Conservation (phyloP, 2,113 vertebrate species). For the Seriola quinqueradiata region DNA sequence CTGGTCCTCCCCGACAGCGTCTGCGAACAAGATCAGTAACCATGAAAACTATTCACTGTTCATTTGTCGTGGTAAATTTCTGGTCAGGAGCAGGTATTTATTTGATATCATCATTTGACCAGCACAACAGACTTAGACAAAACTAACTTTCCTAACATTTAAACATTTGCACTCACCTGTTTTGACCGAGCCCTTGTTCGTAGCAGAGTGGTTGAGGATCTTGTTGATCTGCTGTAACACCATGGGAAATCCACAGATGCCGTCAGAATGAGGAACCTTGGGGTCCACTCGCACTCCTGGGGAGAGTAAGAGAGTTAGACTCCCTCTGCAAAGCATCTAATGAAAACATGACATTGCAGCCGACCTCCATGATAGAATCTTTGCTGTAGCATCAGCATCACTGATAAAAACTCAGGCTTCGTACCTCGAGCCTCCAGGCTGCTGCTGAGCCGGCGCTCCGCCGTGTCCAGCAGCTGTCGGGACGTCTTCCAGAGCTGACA, state of each 20-base stretch:
- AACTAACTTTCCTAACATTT: background rate
- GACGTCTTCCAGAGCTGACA: conserved; percentile 97
- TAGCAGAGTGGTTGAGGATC: conserved; percentile 89
- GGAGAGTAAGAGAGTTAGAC: background rate
- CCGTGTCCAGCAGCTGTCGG: conserved; percentile 94
- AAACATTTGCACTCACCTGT: conserved; percentile 80
- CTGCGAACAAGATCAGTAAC: conserved; percentile 41
- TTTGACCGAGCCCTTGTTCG: conserved; percentile 84
- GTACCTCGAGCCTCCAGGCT: conserved; percentile 89
- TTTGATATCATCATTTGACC: background rate
- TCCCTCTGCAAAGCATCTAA: background rate
- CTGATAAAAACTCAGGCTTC: background rate
- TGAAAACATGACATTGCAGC: background rate
- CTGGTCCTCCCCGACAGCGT: conserved; percentile 78
- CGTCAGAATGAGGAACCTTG: conserved; percentile 77
- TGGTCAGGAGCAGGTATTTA: background rate
- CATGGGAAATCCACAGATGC: conserved; percentile 90
- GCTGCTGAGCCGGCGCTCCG: conserved; percentile 88
- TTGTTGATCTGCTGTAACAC: conserved; percentile 94
- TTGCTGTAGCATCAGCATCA: background rate
- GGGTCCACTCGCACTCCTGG: conserved; percentile 87
- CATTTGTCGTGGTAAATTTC: background rate
- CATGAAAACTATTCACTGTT: background rate
- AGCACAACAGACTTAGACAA: background rate
- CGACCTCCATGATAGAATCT: background rate